phyloP scores from a whole-genome alignment of 2,888 invertebrate genomes.

The Fabriciana adippe region DNA sequence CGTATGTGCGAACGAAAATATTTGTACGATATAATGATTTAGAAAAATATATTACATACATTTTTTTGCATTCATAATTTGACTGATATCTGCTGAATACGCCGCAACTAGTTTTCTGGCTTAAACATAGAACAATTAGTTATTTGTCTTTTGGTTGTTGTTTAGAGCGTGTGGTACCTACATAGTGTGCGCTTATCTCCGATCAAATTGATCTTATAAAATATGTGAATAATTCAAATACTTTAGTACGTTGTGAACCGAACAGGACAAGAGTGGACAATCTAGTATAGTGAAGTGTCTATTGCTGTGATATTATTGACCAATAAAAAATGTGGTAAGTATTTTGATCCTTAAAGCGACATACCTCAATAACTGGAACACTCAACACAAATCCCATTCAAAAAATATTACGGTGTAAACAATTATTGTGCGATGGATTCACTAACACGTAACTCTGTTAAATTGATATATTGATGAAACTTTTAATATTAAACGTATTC shows the following conservation, averaged over 20 bases:
- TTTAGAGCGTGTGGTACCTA: slow-evolving; percentile 36
- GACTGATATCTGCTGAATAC: slow-evolving; percentile 27
- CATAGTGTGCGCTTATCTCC: slow-evolving; percentile 26
- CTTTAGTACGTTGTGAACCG: not conserved
- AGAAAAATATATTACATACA: not conserved
- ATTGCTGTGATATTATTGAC: not conserved
- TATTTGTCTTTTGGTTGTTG: slow-evolving; percentile 39
- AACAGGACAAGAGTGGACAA: not conserved
- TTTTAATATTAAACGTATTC: not conserved
- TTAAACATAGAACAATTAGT: slow-evolving; percentile 38
- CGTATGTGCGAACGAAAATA: not conserved
- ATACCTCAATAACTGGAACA: not conserved
- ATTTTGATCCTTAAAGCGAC: not conserved
- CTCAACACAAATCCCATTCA: not conserved
- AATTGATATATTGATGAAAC: too few relatives aligned
- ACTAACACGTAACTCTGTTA: too few relatives aligned
- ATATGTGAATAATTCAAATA: slow-evolving; percentile 8
- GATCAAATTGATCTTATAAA: slow-evolving; percentile 11
- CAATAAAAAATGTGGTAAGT: slow-evolving; percentile 24
- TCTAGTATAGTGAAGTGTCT: not conserved
- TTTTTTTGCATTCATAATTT: not conserved
- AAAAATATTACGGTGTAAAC: too few relatives aligned
- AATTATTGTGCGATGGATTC: too few relatives aligned
- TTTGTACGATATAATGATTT: not conserved
- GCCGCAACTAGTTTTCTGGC: slow-evolving; percentile 28